Base-by-base conservation (phyloP, 2,888 invertebrate species). In the Cremastobaeus sp. region DNA sequence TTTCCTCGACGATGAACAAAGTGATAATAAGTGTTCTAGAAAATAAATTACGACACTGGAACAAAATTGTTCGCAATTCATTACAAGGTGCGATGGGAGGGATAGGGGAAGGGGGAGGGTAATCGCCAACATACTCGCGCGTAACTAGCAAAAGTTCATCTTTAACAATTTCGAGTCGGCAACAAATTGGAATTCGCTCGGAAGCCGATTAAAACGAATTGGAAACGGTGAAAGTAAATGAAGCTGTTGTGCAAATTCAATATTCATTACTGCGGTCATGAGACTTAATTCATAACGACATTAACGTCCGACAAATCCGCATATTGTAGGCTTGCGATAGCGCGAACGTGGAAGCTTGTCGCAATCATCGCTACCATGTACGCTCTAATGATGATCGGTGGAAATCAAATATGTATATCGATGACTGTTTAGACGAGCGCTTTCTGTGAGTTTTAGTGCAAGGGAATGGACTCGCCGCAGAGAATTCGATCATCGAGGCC, bases 351-450 rank as follows among this genome's bases (percentile, higher is more conserved):
- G 43, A 43, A 41, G 48, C 47, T 54, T 48, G 69, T 69, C 54
- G 60, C 69, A 55, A 47, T 69, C 52, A 60, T 54, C 39, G 41
- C 32, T 20, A 55, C 47, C 69, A n/a, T 48, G 66, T 39, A 20
- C 57, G 15, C 60, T 47, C 39, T 62, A 69, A 62, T 69, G 62
- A 62, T 69, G 62, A 69, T 69, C 52, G 55, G 69, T 62, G 8
- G 55, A 47, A 60, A 60, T 69, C 69, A 69, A 69, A 69, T 69
- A 69, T 47, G 60, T 69, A 62, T 69, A 69, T 47, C 21, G 47
- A 69, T 55, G 69, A 47, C 54, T 69, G 62, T 62, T 69, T 69
- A 69, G 69, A 62, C 34, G 45, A 34, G 54, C 62, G 62, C 60
- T 60, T 69, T 69, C 47, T 25, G 47, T 39, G 54, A 62, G 34